Conservation (phyloP, 2,113 vertebrate species). For the Bubalus kerabau region DNA sequence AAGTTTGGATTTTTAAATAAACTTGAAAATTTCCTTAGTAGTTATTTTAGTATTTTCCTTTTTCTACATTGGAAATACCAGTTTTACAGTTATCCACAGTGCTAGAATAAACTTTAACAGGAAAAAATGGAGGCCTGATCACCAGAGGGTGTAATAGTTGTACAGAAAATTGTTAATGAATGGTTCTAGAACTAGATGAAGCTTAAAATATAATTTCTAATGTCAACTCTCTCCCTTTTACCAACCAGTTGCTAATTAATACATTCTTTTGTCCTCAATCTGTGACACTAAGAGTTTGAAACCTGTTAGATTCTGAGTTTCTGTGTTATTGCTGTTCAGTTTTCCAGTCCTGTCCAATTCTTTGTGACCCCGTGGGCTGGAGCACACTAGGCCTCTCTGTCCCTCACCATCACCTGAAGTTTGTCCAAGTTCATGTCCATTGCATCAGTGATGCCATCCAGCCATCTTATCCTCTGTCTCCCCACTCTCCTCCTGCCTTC, state of each 20-base stretch:
- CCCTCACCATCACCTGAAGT: not conserved
- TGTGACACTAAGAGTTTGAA: not conserved
- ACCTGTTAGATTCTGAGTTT: not conserved
- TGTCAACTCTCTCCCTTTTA: not conserved
- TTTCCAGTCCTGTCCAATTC: not conserved
- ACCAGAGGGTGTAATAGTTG: not conserved
- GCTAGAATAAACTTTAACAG: not conserved
- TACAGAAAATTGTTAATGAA: not conserved
- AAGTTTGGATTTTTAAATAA: constrained; percentile 34
- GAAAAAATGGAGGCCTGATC: not conserved
- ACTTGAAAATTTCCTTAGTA: not conserved
- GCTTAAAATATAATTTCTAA: not conserved
- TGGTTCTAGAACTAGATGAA: not conserved
- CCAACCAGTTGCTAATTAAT: not conserved
- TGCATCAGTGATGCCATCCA: not conserved
- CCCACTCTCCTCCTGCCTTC: not conserved
- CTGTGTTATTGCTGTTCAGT: not conserved
- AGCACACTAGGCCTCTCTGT: not conserved
- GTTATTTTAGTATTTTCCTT: not conserved
- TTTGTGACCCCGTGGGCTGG: not conserved
- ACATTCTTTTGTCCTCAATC: not conserved
- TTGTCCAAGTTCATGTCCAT: not conserved
- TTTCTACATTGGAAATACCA: not conserved
- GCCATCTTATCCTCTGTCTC: not conserved
- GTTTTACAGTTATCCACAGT: not conserved